These are phyloP conservation scores for Anguilla japonica DNA, from an alignment of 2,113 vertebrate genomes.

Conservation along the genomic window DNA sequence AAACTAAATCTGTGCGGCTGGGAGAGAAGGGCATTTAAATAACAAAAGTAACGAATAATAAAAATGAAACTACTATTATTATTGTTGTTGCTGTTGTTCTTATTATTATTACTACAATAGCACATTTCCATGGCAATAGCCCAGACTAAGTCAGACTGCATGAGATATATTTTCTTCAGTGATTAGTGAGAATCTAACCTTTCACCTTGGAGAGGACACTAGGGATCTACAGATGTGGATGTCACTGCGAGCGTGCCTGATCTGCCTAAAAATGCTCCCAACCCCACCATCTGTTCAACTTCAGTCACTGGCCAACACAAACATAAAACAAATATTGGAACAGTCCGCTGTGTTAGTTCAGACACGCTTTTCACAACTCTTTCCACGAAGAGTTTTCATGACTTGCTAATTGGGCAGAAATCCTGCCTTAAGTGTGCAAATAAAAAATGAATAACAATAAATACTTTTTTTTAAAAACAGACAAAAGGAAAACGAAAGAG, in stretches of 20 bases:
- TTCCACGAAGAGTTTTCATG: constrained; percentile 16
- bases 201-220: not conserved
- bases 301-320: constrained; percentile 12
- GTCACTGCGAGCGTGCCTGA: not conserved
- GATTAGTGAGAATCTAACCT: not conserved
- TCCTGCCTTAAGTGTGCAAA: not conserved
- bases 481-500: not conserved
- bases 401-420: not conserved
- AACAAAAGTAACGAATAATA: not conserved
- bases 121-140: not conserved
- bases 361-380: not conserved
- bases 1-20: not conserved
- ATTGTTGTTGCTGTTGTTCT: not conserved
- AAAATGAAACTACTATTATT: not conserved
- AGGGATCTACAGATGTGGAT: not conserved
- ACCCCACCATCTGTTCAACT: constrained; percentile 22
- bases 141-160: not conserved
- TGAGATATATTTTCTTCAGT: not conserved
- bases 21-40: not conserved
- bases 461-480: not conserved
- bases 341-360: not conserved
- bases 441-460: too few relatives aligned
- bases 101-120: not conserved
- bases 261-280: not conserved
- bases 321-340: constrained; percentile 9